Percentiles rank a stretch among this genome's conserved stretches.
Conservation (phyloP, 2,113 vertebrate genomes). For the Micromys minutus region DNA sequence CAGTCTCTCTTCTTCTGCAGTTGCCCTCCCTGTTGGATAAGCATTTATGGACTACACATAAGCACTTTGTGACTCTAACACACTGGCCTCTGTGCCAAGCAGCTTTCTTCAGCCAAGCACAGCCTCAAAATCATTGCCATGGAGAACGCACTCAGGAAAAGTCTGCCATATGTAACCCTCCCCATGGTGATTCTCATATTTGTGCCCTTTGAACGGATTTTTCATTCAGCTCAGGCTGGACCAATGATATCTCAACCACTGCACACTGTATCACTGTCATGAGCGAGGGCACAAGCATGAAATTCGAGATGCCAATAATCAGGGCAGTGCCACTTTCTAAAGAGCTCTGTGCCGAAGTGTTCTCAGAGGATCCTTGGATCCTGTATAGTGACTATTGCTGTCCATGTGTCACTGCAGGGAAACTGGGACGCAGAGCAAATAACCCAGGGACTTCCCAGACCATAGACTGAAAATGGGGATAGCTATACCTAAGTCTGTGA, state of each 20-base stretch:
- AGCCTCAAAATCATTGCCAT: too few species aligned
- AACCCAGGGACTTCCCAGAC: background rate
- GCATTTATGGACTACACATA: background rate
- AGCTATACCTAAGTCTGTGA: accelerated
- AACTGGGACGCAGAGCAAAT: background rate
- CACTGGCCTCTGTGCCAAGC: accelerated
- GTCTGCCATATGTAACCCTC: accelerated
- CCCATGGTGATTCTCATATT: background rate
- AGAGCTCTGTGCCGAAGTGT: accelerated
- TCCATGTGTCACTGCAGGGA: background rate
- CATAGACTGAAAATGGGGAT: background rate
- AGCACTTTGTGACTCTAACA: background rate
- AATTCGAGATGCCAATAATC: accelerated
- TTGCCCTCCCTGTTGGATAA: background rate
- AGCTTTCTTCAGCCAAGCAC: background rate
- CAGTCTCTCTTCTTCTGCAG: background rate
- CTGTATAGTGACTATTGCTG: accelerated
- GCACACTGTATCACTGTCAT: accelerated
- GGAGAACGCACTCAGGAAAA: accelerated
- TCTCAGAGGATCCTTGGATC: accelerated
- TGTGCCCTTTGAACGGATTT: background rate
- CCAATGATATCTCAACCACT: accelerated
- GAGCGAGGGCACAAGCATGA: accelerated
- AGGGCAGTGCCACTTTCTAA: accelerated
- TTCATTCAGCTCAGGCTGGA: accelerated